Percentiles rank a stretch among this genome's conserved stretches.
phyloP scores from a whole-genome alignment of 1,140 invertebrate genomes.

The Aphelenchoides fujianensis region DNA sequence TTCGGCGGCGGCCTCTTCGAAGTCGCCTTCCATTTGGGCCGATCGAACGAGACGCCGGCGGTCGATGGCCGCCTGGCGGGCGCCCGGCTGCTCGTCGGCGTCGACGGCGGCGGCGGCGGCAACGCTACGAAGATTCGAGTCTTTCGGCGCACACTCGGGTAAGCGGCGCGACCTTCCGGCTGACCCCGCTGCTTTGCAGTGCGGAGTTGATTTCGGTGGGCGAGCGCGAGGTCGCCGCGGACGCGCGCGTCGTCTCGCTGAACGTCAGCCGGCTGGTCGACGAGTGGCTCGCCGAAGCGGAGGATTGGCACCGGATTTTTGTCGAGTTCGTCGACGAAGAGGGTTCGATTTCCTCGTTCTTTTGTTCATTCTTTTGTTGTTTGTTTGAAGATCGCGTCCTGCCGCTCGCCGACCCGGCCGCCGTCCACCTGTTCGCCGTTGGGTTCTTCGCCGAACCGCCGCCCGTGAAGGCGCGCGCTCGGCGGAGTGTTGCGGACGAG shows the following conservation, averaged over 20 bases:
- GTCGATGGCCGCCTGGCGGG: background rate
- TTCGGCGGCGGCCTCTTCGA: slow-evolving; percentile 10
- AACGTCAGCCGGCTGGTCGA: background rate
- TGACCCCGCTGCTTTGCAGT: too few species aligned
- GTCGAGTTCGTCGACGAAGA: slow-evolving; percentile 6
- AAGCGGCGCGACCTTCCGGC: too few species aligned
- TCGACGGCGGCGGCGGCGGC: slow-evolving; percentile 10
- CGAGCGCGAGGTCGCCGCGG: background rate
- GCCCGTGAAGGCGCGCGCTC: background rate
- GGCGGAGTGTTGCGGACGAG: background rate
- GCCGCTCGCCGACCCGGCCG: background rate
- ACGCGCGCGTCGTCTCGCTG: background rate
- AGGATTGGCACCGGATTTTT: background rate
- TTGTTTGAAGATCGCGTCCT: background rate
- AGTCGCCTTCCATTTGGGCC: background rate
- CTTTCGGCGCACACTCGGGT: background rate
- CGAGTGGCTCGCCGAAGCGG: background rate
- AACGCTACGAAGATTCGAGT: slow-evolving; percentile 11
- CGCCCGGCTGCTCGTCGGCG: slow-evolving; percentile 12
- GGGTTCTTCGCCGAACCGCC: slow-evolving; percentile 15
- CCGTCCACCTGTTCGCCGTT: slow-evolving; percentile 20
- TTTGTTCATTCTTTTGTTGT: background rate
- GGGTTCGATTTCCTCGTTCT: background rate
- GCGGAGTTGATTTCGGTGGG: background rate
- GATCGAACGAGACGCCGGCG: background rate